phyloP scores from a whole-genome alignment of 2,113 vertebrate species.

The Gnathonemus longibarbis region DNA sequence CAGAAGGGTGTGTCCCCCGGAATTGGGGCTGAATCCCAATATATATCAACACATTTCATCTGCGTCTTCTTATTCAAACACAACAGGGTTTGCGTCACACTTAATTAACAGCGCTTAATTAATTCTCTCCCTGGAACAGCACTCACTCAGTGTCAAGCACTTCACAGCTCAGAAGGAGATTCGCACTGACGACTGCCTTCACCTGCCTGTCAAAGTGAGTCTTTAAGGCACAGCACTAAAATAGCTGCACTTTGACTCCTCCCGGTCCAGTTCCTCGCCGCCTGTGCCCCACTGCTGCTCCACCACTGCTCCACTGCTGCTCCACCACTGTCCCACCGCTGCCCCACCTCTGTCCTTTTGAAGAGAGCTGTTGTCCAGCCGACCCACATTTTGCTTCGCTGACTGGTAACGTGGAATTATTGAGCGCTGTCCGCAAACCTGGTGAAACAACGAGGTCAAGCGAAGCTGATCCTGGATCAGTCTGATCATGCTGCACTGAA shows the following conservation, averaged over 20 bases:
- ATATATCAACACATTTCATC: not conserved
- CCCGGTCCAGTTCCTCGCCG: not conserved
- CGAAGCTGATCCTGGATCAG: not conserved
- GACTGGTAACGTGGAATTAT: not conserved
- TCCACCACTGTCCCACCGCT: not conserved
- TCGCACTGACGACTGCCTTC: not conserved
- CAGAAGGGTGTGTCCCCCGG: not conserved
- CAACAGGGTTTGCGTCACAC: not conserved
- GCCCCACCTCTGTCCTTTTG: not conserved
- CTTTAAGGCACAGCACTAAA: not conserved
- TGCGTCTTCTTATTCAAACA: not conserved
- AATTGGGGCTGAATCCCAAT: not conserved
- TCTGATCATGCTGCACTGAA: not conserved
- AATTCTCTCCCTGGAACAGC: not conserved
- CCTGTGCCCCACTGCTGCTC: not conserved
- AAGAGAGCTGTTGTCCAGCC: not conserved
- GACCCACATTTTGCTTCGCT: not conserved
- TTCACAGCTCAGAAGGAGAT: not conserved
- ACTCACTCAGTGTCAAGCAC: not conserved
- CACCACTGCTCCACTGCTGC: not conserved
- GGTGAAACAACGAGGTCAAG: not conserved
- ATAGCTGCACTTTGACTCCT: not conserved
- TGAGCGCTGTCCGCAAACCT: not conserved
- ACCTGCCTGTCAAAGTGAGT: not conserved
- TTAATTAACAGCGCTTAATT: slow-evolving; percentile 11